phyloP scores from a whole-genome alignment of 2,113 vertebrate genomes.

The Argyrosomus japonicus region DNA sequence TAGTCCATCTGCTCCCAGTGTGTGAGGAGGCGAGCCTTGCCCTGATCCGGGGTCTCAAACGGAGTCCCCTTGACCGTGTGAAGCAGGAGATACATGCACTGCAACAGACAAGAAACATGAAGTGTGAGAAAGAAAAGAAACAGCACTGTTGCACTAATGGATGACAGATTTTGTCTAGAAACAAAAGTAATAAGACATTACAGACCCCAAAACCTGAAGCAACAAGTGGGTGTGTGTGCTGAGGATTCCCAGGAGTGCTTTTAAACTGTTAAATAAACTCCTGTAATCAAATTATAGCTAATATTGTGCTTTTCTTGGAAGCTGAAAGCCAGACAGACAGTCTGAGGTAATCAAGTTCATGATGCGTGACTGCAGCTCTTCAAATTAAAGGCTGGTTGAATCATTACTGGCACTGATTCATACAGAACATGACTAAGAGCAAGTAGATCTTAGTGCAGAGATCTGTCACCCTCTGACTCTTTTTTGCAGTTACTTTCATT shows the following conservation, averaged over 20 bases:
- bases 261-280: neutral
- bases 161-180: no score
- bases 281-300: neutral
- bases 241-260: neutral
- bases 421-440: constrained; percentile 5
- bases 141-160: no score
- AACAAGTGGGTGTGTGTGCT: neutral
- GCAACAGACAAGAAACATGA: constrained; percentile 34
- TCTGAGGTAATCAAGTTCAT: neutral
- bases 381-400: neutral
- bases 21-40: constrained; percentile 93
- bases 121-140: neutral
- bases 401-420: neutral
- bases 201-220: neutral
- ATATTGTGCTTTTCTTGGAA: neutral
- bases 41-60: constrained; percentile 96
- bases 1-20: constrained; percentile 99
- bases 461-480: neutral
- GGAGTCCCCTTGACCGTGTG: constrained; percentile 97
- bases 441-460: neutral
- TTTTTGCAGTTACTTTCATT: neutral
- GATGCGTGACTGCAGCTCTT: neutral
- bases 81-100: constrained; percentile 98
- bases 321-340: constrained; percentile 19
- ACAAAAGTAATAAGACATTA: neutral